phyloP scores from a whole-genome alignment of 92 coral and sea anemone species.

The Phymanthus crucifer region DNA sequence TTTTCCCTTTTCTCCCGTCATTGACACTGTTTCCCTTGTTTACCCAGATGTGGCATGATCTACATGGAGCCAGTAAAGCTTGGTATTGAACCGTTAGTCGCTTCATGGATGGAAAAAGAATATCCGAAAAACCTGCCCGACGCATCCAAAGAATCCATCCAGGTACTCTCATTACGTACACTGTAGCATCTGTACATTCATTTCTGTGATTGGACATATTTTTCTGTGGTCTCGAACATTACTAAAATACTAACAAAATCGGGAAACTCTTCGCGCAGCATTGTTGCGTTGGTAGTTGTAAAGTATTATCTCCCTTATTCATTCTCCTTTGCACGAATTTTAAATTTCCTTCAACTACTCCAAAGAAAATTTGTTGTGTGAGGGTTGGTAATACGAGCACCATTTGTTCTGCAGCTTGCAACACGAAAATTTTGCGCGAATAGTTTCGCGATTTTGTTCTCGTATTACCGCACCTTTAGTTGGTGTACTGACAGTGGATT shows the following conservation, averaged over 20 bases:
- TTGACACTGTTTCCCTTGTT: not conserved
- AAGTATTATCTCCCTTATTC: no score
- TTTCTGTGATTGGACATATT: not conserved
- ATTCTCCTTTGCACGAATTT: no score
- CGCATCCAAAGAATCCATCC: slow-evolving; percentile 65
- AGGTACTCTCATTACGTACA: slow-evolving; percentile 45
- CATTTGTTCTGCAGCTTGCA: no score
- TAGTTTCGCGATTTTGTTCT: no score
- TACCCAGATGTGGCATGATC: slow-evolving; percentile 91
- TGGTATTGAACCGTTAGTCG: slow-evolving; percentile 82
- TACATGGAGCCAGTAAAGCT: slow-evolving; percentile 96
- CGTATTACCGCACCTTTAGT: no score
- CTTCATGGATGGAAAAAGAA: slow-evolving; percentile 90
- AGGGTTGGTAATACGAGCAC: no score
- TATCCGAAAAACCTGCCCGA: slow-evolving; percentile 76
- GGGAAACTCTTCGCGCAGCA: no score
- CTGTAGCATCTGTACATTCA: not conserved
- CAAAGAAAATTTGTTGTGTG: not conserved
- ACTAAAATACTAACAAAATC: no score
- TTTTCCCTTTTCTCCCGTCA: not conserved
- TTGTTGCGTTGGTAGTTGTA: no score
- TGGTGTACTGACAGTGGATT: no score
- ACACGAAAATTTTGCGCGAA: no score
- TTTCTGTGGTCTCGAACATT: not conserved
- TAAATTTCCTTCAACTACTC: not conserved